Percentiles rank a stretch among this genome's conserved stretches.
phyloP scores from a whole-genome alignment of 1,140 invertebrate species.

The Mizuhopecten yessoensis region DNA sequence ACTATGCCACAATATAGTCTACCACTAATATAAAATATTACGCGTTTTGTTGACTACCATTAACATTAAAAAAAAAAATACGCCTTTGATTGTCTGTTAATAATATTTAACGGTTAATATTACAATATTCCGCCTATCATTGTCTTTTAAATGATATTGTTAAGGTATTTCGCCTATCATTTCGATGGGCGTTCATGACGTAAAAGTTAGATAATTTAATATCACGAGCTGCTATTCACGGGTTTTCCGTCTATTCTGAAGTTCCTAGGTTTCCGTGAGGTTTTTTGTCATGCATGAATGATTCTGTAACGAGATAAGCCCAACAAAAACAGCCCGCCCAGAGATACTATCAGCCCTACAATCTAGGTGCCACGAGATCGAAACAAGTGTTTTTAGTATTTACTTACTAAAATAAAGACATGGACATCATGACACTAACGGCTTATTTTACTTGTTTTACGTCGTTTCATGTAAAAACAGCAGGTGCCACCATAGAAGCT shows the following conservation, averaged over 20 bases:
- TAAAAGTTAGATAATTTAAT: not conserved
- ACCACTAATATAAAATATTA: too few species aligned
- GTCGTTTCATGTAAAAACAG: not conserved
- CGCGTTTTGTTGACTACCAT: too few species aligned
- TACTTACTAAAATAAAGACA: not conserved
- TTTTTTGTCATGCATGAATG: not conserved
- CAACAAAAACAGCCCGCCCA: slow-evolving; percentile 31
- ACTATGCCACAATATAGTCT: too few species aligned
- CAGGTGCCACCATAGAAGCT: not conserved
- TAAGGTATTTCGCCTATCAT: too few species aligned
- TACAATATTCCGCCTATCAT: too few species aligned
- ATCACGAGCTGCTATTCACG: not conserved
- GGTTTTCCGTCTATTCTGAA: not conserved
- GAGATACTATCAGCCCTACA: not conserved
- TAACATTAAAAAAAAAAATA: too few species aligned
- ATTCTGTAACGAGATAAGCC: not conserved
- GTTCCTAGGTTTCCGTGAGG: not conserved
- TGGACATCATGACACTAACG: slow-evolving; percentile 7
- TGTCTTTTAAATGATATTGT: too few species aligned
- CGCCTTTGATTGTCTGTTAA: too few species aligned
- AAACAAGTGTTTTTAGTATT: not conserved
- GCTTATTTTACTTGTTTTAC: not conserved
- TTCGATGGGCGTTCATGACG: not conserved
- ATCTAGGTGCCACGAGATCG: not conserved
- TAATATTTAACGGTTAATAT: too few species aligned